phyloP scores from a whole-genome alignment of 2,113 vertebrate genomes.

The Bujurquina vittata region DNA sequence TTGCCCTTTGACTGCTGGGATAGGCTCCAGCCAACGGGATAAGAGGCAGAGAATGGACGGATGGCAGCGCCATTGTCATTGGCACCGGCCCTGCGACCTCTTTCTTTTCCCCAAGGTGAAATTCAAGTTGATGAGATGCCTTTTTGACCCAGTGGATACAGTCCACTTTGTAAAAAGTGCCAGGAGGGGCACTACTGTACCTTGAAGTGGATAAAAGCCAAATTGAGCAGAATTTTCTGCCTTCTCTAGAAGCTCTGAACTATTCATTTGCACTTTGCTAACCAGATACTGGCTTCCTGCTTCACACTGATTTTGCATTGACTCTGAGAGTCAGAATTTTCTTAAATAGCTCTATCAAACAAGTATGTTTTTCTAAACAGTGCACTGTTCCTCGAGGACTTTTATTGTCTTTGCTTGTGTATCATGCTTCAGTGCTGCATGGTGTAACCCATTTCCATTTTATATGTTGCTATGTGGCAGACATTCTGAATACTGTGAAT shows the following conservation, averaged over 20 bases:
- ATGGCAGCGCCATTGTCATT: neutral
- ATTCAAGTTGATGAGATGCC: rapidly evolving
- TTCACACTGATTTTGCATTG: neutral
- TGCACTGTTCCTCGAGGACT: neutral
- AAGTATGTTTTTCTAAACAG: neutral
- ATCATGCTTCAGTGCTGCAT: neutral
- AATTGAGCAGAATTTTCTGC: neutral
- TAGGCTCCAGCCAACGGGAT: no score
- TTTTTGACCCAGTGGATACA: neutral
- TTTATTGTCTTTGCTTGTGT: neutral
- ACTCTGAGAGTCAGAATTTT: neutral
- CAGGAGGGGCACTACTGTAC: neutral
- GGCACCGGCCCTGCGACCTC: neutral
- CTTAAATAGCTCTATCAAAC: neutral
- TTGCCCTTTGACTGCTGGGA: no score
- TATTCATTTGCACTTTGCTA: neutral
- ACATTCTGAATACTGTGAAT: neutral
- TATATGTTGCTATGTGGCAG: neutral
- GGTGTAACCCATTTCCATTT: neutral
- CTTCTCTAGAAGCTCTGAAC: neutral
- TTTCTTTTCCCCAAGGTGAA: neutral
- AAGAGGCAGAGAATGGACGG: no score
- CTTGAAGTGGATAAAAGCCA: neutral
- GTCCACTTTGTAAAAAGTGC: neutral
- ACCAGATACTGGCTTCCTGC: neutral